Evolutionary conservation across 2,888 invertebrate species (phyloP), one percentile per base, ranked within the genome.

Genomic region (Leptogaster cylindrica): DNA sequence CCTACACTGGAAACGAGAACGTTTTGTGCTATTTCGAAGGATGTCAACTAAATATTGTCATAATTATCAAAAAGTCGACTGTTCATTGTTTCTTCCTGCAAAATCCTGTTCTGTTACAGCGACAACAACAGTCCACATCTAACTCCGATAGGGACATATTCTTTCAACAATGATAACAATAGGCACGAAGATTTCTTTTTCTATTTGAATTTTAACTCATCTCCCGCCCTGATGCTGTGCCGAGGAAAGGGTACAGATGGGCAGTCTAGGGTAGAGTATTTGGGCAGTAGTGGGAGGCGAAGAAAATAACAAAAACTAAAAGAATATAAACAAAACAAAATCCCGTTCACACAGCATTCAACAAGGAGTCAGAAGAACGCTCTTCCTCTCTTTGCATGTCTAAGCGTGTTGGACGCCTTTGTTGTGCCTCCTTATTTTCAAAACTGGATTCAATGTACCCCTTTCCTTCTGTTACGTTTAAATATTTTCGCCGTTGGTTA

Each of bases 61-160:
- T 58, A 68, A 65, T 68, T 68, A 68, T 68, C 68, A 68, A 46
- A 39, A n/a, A 55, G 67, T 64, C 52, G 64, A 20, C 66, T 31
- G 44, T 44, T 36, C 58, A 58, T 58, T 58, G 58, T 58, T 58
- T 58, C n/a, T n/a, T 20, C 36, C 58, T 14, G 23, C 27, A 23
- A n/a, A 36, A 41, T 36, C 25, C 25, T 12, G 10, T 39, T 23
- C 27, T 27, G 58, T 58, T 58, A 58, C 58, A 58, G 20, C 33
- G 58, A 58, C 18, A 18, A 23, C 25, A 39, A 41, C 23, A 36
- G 23, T 23, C 25, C 39, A 41, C 58, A 36, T 58, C 58, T 58
- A 31, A 36, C 58, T 39, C 46, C 58, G 58, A 58, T 58, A 31
- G 39, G 48, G 65, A 64, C 65, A 55, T 39, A n/a, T n/a, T n/a